These are phyloP conservation scores for Bembecia ichneumoniformis DNA, from an alignment of 2,888 invertebrate species.

Conservation along the genomic window DNA sequence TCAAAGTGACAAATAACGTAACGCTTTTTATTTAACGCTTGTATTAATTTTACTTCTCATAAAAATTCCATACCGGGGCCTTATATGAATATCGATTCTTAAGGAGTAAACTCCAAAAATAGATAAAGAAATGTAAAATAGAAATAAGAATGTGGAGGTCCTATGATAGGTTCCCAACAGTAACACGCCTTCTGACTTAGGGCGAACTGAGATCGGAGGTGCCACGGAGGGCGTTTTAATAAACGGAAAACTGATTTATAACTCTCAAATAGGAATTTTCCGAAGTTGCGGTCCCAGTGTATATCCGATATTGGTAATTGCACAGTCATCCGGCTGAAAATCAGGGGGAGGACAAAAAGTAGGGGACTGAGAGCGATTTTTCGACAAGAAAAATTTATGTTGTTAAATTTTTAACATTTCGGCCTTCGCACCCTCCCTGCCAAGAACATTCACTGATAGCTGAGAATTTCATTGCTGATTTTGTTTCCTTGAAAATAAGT, in stretches of 20 bases:
- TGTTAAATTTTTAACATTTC: background rate
- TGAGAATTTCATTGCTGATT: too few species aligned
- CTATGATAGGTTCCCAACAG: background rate
- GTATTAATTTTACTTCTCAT: too few species aligned
- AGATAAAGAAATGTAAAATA: too few species aligned
- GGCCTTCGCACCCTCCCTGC: too few species aligned
- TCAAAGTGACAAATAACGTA: too few species aligned
- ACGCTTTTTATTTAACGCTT: too few species aligned
- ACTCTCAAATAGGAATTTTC: slow-evolving; percentile 46
- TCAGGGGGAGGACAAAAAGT: background rate
- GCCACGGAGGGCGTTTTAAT: slow-evolving; percentile 48
- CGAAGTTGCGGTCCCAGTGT: slow-evolving; percentile 31
- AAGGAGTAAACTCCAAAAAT: too few species aligned
- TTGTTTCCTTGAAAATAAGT: too few species aligned
- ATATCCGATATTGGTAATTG: slow-evolving; percentile 43
- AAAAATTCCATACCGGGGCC: too few species aligned
- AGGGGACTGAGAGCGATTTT: background rate
- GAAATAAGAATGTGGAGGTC: background rate
- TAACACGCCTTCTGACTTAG: slow-evolving; percentile 12
- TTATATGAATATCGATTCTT: too few species aligned
- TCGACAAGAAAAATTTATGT: background rate
- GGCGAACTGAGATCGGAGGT: slow-evolving; percentile 33
- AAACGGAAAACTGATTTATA: slow-evolving; percentile 63
- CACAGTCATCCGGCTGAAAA: slow-evolving; percentile 47
- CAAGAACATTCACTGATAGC: too few species aligned